Evolutionary conservation across 2,113 vertebrate species (phyloP).

Genomic region (Charina bottae): DNA sequence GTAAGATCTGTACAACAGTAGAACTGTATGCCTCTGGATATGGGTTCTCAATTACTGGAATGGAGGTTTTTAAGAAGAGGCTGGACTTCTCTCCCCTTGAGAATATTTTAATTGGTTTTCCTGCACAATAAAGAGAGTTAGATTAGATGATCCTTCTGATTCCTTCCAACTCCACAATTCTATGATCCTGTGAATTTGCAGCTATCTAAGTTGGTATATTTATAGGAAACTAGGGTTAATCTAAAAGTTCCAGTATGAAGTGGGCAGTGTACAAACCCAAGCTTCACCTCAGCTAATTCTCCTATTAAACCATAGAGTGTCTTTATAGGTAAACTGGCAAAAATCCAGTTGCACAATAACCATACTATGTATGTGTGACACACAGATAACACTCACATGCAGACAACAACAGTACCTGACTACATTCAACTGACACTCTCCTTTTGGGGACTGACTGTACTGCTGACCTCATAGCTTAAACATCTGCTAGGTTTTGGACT

Average conservation of each 20-base stretch:
- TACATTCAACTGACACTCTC: neutral
- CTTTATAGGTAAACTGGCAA: neutral
- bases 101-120: neutral
- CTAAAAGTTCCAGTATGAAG: neutral
- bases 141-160: neutral
- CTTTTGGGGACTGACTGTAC: neutral
- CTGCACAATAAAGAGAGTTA: neutral
- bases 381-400: neutral
- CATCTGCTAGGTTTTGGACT: neutral
- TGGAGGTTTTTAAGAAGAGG: too few relatives aligned
- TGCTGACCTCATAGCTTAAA: neutral
- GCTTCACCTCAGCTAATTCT: neutral
- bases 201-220: neutral
- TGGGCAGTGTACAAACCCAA: neutral
- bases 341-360: neutral
- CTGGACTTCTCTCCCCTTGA: too few relatives aligned
- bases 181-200: neutral
- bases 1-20: too few relatives aligned
- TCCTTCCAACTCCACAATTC: neutral
- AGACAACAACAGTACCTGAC: neutral
- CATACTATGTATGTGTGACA: neutral
- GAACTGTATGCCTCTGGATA: too few relatives aligned
- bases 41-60: too few relatives aligned
- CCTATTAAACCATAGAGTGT: neutral
- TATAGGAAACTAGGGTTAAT: neutral